Percentiles rank a stretch among this genome's conserved stretches.
Conservation (phyloP, 2,113 vertebrate genomes). For the Herpetotheres cachinnans region DNA sequence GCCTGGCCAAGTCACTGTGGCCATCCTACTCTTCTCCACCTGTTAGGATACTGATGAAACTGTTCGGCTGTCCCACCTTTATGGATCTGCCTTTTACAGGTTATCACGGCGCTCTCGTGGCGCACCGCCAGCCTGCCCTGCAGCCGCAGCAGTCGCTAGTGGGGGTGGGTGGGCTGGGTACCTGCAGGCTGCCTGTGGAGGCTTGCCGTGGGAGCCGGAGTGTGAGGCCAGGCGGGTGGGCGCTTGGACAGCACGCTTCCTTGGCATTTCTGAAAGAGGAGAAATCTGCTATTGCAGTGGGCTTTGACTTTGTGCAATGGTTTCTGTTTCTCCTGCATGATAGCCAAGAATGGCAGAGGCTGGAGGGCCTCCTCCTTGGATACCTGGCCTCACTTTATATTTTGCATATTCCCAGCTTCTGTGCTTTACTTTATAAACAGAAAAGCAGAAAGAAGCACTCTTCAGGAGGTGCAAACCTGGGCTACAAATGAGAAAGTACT, state of each 20-base stretch:
- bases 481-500: background rate
- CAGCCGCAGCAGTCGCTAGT: background rate
- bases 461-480: background rate
- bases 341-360: background rate
- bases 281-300: background rate
- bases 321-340: background rate
- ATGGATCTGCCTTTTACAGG: background rate
- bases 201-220: fast-evolving
- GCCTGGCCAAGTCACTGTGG: background rate
- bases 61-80: background rate
- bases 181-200: background rate
- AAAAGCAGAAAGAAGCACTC: background rate
- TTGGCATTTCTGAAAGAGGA: background rate
- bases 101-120: fast-evolving
- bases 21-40: background rate
- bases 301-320: background rate
- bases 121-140: background rate
- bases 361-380: background rate
- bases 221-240: fast-evolving
- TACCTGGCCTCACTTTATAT: background rate
- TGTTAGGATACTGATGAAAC: background rate
- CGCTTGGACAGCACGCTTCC: background rate
- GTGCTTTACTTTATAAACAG: background rate
- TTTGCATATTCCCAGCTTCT: background rate
- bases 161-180: fast-evolving